Base-by-base conservation (phyloP, 2,888 invertebrate species). In the Dicyrtoma fusca region DNA sequence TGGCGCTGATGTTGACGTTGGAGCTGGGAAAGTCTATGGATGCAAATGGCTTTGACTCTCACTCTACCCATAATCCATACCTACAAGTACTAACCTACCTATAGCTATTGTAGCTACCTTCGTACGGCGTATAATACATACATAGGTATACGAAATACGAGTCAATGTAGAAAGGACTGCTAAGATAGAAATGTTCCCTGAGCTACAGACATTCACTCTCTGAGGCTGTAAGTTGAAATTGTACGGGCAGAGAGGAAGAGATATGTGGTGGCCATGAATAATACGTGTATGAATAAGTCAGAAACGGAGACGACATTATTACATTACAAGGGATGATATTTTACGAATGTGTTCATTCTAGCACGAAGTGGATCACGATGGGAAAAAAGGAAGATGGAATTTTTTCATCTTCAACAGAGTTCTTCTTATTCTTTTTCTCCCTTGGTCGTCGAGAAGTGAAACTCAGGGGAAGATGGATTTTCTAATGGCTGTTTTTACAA, bases 341-440 rank as follows among this genome's bases (percentile, higher is more conserved):
- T 68, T 57, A 57, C 68, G 45, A 68, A 68, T 66, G 68, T 68
- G 68, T 68, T 68, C 68, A 68, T 57, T 59, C 68, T 68, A 68
- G 23, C 68, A 55, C 17, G 65, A 23, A 49, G 44, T 53, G 53
- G 55, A 55, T 25, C 21, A 68, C 68, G 57, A 57, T 68, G 68
- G 68, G 68, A 68, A 68, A 68, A 68, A 68, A 68, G 21, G 68
- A 66, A 68, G 68, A 68, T 68, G 68, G 68, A 68, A 57, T 53
- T 66, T 66, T 66, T 66, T 65, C 45, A 11, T 57, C 34, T 59
- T 26, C 14, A 59, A n/a, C 51, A 51, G 51, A 51, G 17, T 51
- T 51, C 23, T 17, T 59, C 59, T 23, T 21, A 25, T 21, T 57
- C 25, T 51, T 13, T 17, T 8, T 55, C 61, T 61, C 14, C 51